Evolutionary conservation across 1,140 invertebrate species (phyloP).

Genomic region (Lethocerus indicus): DNA sequence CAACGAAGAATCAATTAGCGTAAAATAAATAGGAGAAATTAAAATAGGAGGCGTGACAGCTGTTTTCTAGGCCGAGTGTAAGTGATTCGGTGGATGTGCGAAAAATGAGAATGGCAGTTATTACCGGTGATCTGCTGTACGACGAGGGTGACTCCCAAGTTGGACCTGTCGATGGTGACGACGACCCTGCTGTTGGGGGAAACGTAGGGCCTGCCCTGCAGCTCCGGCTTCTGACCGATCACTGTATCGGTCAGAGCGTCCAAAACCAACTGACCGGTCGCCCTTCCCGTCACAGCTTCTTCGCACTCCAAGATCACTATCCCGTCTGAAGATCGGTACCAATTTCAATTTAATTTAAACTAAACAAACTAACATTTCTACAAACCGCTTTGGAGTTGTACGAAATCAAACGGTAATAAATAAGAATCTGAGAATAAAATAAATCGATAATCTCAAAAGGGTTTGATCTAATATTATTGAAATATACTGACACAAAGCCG

Average conservation of each 20-base stretch:
- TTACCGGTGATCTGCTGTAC: constrained; percentile 49
- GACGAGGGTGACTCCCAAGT: constrained; percentile 43
- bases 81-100: too few relatives aligned
- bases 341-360: constrained; percentile 4
- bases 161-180: constrained; percentile 42
- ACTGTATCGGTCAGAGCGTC: constrained; percentile 64
- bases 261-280: constrained; percentile 50
- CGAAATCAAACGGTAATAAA: neutral
- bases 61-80: too few relatives aligned
- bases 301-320: constrained; percentile 54
- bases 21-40: too few relatives aligned
- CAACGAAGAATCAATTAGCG: neutral
- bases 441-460: too few relatives aligned
- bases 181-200: constrained; percentile 55
- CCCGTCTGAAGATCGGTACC: constrained; percentile 38
- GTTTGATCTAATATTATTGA: too few relatives aligned
- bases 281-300: constrained; percentile 40
- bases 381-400: neutral
- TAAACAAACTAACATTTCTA: neutral
- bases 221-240: constrained; percentile 39
- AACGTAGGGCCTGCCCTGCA: constrained; percentile 47
- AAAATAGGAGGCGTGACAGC: neutral
- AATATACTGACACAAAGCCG: constrained; percentile 47
- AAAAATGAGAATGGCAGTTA: too few relatives aligned
- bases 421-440: neutral